A percentile compares a stretch with the other conserved stretches of the same genome.
phyloP scores from a whole-genome alignment of 2,113 vertebrate genomes.

The Misgurnus anguillicaudatus region DNA sequence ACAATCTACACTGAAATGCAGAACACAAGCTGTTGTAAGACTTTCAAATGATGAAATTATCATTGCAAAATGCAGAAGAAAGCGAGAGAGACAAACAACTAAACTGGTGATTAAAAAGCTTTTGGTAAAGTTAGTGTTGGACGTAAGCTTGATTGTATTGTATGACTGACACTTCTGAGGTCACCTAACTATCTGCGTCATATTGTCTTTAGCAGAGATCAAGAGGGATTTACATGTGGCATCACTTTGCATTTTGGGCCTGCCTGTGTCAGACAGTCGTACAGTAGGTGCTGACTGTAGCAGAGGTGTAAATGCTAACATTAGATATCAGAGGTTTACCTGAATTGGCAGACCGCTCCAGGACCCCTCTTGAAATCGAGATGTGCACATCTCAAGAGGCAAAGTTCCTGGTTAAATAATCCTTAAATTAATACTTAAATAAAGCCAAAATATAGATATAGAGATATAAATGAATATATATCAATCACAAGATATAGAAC shows the following conservation, averaged over 20 bases:
- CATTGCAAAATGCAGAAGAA: neutral
- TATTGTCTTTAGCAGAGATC: neutral
- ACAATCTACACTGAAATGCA: too few relatives aligned
- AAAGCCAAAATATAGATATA: slow-evolving; percentile 63
- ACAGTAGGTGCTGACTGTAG: slow-evolving; percentile 48
- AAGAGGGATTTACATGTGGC: slow-evolving; percentile 5
- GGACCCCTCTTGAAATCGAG: slow-evolving; percentile 70
- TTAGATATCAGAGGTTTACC: slow-evolving; percentile 68
- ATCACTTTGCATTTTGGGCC: slow-evolving; percentile 23
- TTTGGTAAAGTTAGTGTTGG: slow-evolving; percentile 40
- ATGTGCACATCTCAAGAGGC: slow-evolving; percentile 71
- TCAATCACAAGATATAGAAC: slow-evolving; percentile 63
- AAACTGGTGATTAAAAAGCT: neutral
- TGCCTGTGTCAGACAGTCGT: slow-evolving; percentile 41
- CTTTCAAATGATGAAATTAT: neutral
- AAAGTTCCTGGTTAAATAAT: slow-evolving; percentile 71
- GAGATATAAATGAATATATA: slow-evolving; percentile 62
- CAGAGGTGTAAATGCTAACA: slow-evolving; percentile 63
- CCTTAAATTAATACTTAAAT: slow-evolving; percentile 69
- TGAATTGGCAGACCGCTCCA: slow-evolving; percentile 64
- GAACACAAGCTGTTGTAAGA: neutral
- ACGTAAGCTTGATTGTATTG: slow-evolving; percentile 32
- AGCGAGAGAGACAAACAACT: too few relatives aligned
- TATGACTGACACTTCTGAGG: neutral
- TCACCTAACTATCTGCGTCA: too few relatives aligned